A percentile compares a stretch with the other conserved stretches of the same genome.
Conservation (phyloP, 2,888 invertebrate species). For the Apocheima hispidaria region DNA sequence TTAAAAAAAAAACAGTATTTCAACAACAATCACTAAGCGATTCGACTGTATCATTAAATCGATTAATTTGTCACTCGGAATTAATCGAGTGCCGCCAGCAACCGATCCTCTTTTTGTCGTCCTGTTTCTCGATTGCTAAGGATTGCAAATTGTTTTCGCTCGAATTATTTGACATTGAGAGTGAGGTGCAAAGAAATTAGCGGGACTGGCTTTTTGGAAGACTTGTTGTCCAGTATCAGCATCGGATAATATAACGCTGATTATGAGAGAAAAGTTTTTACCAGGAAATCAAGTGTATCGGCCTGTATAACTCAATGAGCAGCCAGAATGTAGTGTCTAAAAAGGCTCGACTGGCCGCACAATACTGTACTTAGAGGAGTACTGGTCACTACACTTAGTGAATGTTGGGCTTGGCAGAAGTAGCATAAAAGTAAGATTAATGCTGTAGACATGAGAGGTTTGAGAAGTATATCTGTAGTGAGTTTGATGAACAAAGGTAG, state of each 20-base stretch:
- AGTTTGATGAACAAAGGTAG: no score
- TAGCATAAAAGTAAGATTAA: no score
- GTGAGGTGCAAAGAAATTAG: conserved; percentile 62
- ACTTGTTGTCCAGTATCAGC: conserved; percentile 19
- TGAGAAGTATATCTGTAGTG: no score
- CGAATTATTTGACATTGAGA: conserved; percentile 47
- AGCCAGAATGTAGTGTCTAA: no score
- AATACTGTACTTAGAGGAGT: no score
- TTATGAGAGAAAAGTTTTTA: no score
- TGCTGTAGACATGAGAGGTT: no score
- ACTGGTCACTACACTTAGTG: no score
- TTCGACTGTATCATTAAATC: conserved; percentile 53
- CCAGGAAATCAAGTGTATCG: no score
- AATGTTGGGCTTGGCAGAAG: no score
- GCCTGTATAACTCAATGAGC: no score
- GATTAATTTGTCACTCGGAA: conserved; percentile 67
- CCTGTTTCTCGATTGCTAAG: conserved; percentile 50
- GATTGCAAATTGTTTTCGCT: conserved; percentile 56
- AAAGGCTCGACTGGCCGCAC: no score
- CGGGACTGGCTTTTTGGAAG: conserved; percentile 37
- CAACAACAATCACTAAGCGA: conserved; percentile 38
- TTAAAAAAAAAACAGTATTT: conserved; percentile 26
- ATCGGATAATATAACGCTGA: not conserved
- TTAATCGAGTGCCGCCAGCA: conserved; percentile 51
- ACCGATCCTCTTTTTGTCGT: conserved; percentile 51